Conservation (phyloP, 2,797 vertebrate species). For the Syngnathus acus region DNA sequence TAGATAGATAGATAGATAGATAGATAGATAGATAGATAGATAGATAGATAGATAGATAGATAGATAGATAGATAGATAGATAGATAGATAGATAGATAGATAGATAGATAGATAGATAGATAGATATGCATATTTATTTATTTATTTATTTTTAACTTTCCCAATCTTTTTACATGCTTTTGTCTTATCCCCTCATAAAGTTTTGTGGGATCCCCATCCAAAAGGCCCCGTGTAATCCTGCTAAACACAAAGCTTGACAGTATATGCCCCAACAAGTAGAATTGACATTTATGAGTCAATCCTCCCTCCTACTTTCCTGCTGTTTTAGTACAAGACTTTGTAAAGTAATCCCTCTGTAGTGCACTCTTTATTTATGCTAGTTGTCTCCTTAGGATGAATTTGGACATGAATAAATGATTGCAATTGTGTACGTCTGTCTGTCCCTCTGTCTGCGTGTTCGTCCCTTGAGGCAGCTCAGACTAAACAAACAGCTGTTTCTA, state of each 20-base stretch:
- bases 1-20: too few species aligned
- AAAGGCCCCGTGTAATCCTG: background rate
- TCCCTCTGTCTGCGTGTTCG: conserved; percentile 53
- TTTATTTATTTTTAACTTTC: too few species aligned
- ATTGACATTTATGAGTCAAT: conserved; percentile 3
- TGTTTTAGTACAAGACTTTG: conserved; percentile 25
- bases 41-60: too few species aligned
- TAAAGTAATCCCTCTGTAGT: conserved; percentile 39
- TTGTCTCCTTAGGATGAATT: conserved; percentile 44
- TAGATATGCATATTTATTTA: too few species aligned
- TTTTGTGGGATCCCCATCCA: background rate
- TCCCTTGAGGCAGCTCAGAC: conserved; percentile 56
- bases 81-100: too few species aligned
- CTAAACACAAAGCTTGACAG: background rate
- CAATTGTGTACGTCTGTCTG: conserved; percentile 55
- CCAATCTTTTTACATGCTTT: too few species aligned
- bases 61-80: too few species aligned
- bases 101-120: too few species aligned
- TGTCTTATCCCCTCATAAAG: too few species aligned
- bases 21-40: too few species aligned
- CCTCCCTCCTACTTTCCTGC: conserved; percentile 8
- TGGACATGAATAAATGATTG: conserved; percentile 58
- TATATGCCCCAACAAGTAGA: background rate
- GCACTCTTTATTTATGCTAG: conserved; percentile 45
- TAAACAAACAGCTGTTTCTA: conserved; percentile 68